Base-by-base conservation (phyloP, 2,888 invertebrate genomes). In the Orthosia gracilis region DNA sequence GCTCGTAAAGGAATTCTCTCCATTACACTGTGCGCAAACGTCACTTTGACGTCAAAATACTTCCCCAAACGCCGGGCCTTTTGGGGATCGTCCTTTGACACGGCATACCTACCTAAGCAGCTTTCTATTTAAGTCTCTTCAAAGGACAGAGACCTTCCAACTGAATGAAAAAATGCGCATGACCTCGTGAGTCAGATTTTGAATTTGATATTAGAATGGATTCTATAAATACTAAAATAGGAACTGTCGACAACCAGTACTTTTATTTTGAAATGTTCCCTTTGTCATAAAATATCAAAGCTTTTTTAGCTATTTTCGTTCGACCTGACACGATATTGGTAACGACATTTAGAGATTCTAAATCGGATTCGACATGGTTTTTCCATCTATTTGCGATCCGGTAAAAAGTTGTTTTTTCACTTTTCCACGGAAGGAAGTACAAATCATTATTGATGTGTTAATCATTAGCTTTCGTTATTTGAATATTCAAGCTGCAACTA, bases 361-460 rank as follows among this genome's bases (percentile, higher is more conserved):
- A 71, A 66, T 83, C 17, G 23, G 31, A 70, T 31, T 62, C 31
- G 55, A 80, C 84, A 80, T 69, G 59, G 66, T 67, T 84, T 84
- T 80, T 47, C 80, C 80, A 80, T 80, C 67, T 54, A 31, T 26
- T 23, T 65, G 57, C 13, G 50, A 31, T 47, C 55, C 55, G 31
- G 50, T 5, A 45, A 59, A 66, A 73, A 66, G 63, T 50, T 50
- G 31, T 64, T 57, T 65, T 63, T 63, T 47, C 15, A 52, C n/a
- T 55, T 78, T 52, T 52, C 26, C 17, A 13, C 18, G 18, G 52
- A 21, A 52, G 58, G 18, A 58, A 58, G 58, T 65, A 15, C 63
- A 68, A 79, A 79, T 72, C 40, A 72, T 52, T 72, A 72, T 72
- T 72, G 78, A 69, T 61, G 50, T 45, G 12, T 21, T 40, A 0